A percentile compares a stretch with the other conserved stretches of the same genome.
phyloP scores from a whole-genome alignment of 2,113 vertebrate species.

The Passer domesticus region DNA sequence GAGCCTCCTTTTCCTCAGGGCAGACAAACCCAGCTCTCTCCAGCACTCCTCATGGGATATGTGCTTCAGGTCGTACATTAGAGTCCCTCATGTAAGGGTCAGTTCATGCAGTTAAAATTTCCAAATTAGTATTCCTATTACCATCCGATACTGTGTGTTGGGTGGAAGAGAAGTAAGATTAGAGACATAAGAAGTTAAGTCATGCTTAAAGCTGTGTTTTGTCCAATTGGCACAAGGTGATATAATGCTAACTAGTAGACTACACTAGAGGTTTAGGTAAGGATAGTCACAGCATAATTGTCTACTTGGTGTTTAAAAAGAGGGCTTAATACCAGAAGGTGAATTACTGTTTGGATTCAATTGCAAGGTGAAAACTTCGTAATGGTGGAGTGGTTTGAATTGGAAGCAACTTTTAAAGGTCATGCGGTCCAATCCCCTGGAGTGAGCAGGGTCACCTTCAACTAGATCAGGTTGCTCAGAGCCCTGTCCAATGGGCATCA shows the following conservation, averaged over 20 bases:
- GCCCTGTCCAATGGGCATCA: not conserved
- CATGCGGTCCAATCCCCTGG: not conserved
- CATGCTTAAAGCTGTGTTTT: not conserved
- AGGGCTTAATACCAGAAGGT: not conserved
- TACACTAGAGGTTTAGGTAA: not conserved
- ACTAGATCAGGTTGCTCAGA: not conserved
- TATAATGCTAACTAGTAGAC: not conserved
- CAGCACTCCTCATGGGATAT: fast-evolving
- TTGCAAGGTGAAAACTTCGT: not conserved
- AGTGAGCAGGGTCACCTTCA: not conserved
- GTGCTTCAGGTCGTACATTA: not conserved
- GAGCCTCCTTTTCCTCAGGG: not conserved
- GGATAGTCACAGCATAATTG: not conserved
- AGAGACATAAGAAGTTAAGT: not conserved
- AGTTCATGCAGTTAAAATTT: not conserved
- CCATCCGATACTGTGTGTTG: fast-evolving
- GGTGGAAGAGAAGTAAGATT: not conserved
- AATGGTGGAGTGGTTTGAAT: not conserved
- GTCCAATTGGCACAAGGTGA: not conserved
- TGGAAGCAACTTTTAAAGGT: not conserved
- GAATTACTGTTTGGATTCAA: not conserved
- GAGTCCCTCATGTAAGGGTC: not conserved
- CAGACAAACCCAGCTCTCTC: not conserved
- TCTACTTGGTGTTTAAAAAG: not conserved
- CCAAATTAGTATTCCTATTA: not conserved